Evolutionary conservation across 2,113 vertebrate species (phyloP).

Genomic region (Oncorhynchus kisutch): DNA sequence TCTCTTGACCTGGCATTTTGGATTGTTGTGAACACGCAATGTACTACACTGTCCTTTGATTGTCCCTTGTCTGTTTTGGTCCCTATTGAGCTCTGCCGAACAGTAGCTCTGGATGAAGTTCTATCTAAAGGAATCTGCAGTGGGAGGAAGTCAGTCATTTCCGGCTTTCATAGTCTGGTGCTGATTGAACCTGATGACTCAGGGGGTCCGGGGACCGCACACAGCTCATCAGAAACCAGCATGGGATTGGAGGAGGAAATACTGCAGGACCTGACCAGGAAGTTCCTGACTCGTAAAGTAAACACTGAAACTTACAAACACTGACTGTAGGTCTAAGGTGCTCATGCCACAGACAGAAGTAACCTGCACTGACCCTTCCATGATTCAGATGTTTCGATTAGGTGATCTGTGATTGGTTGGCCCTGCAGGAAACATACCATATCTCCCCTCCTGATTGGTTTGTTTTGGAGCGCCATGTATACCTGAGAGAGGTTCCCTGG

Average conservation of each 20-base stretch:
- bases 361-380: conserved; percentile 2
- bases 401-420: neutral
- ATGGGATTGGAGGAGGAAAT: conserved; percentile 41
- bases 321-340: neutral
- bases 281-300: conserved; percentile 1
- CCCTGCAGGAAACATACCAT: conserved; percentile 69
- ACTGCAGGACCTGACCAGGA: conserved; percentile 19
- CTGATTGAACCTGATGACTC: conserved; percentile 57
- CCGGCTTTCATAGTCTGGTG: conserved; percentile 51
- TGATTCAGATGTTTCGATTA: too few species aligned
- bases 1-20: neutral
- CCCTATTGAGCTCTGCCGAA: conserved; percentile 42
- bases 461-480: conserved; percentile 30
- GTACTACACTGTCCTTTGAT: conserved; percentile 25
- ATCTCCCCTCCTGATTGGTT: neutral
- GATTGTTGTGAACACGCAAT: neutral
- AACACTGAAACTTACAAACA: neutral
- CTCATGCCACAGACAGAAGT: neutral
- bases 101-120: conserved; percentile 44
- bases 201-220: conserved; percentile 38
- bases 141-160: conserved; percentile 59
- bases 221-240: conserved; percentile 45
- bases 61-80: conserved; percentile 24
- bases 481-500: conserved; percentile 86
- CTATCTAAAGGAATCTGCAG: conserved; percentile 46